Evolutionary conservation across 2,797 vertebrate genomes (phyloP).

Genomic region (Tokudaia tokunoshimensis): DNA sequence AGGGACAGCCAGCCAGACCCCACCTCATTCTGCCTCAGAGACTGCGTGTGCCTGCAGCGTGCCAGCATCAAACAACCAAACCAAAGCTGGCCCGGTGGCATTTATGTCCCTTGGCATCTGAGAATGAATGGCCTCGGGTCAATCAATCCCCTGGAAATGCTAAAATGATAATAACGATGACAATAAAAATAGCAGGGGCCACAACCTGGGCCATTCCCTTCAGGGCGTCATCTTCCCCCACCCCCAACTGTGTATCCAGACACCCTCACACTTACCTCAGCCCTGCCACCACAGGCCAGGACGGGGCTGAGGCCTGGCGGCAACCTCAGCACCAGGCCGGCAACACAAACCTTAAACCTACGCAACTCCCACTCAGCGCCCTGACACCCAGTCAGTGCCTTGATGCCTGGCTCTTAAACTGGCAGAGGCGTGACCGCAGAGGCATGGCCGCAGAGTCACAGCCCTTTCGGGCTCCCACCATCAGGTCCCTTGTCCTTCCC

Average conservation of each 20-base stretch:
- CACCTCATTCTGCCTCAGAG: not conserved
- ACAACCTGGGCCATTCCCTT: slow-evolving; percentile 41
- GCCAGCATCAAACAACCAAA: not conserved
- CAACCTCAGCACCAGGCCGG: not conserved
- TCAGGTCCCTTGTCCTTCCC: not conserved
- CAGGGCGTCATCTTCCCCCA: not conserved
- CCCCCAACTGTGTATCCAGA: not conserved
- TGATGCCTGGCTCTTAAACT: accelerated
- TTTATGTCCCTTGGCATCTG: slow-evolving; percentile 47
- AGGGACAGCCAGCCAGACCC: not conserved
- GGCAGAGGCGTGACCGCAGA: not conserved
- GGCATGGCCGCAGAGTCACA: not conserved
- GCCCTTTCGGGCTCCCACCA: not conserved
- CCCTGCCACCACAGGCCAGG: not conserved
- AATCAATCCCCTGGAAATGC: slow-evolving; percentile 69
- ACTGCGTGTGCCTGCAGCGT: not conserved
- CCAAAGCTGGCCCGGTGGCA: not conserved
- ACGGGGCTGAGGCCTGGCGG: not conserved
- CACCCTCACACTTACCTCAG: not conserved
- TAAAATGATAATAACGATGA: slow-evolving; percentile 55
- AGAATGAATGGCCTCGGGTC: slow-evolving; percentile 65
- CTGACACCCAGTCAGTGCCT: not conserved
- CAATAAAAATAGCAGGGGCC: slow-evolving; percentile 47
- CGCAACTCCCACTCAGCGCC: too few species aligned
- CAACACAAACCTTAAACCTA: not conserved